Evolutionary conservation across 2,113 vertebrate species (phyloP).

Genomic region (Melanocharis versteri): DNA sequence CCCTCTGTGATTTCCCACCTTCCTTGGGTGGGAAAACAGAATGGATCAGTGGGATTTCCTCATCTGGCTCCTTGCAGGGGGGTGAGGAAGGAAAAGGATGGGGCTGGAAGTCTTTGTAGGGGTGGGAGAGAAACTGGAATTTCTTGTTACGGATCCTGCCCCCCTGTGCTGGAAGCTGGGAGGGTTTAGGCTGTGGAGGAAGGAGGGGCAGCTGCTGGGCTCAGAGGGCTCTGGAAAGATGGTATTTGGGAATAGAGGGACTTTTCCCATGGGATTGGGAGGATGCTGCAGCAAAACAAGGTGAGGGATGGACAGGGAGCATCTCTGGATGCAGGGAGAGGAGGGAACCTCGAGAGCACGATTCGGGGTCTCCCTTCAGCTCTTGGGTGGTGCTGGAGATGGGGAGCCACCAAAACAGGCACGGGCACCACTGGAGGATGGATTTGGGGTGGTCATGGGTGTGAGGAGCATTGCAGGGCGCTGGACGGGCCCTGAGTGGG

Average conservation of each 20-base stretch:
- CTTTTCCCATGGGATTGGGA: background rate
- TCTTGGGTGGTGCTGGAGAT: background rate
- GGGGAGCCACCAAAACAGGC: background rate
- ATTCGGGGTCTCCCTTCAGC: background rate
- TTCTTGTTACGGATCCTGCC: background rate
- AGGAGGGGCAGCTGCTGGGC: background rate
- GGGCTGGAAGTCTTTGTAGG: background rate
- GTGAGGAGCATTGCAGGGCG: background rate
- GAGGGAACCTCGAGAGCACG: background rate
- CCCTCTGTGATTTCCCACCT: background rate
- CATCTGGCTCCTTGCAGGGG: background rate
- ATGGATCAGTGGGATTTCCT: background rate
- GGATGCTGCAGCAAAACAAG: background rate
- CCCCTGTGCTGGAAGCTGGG: rapidly evolving
- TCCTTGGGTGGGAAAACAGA: rapidly evolving
- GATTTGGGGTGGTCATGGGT: too few species aligned
- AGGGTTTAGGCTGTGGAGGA: background rate
- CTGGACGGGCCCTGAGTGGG: background rate
- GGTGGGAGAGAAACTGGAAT: background rate
- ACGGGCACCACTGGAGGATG: background rate
- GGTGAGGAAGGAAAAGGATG: background rate
- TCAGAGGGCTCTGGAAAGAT: background rate
- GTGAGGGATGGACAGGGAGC: background rate
- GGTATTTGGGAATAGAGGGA: background rate
- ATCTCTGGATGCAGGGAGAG: background rate